These are phyloP conservation scores for human (Homo sapiens) DNA, from an alignment of 2,113 vertebrate genomes.

Conservation along the genomic window GRCh38 chr2:68207001-68207500, in stretches of 20 bases:
- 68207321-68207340: not conserved
- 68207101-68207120: not conserved
- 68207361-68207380: not conserved
- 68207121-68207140: not conserved
- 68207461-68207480: not conserved
- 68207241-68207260: not conserved
- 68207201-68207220: not conserved
- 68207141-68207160: not conserved
- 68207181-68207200: not conserved
- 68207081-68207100: not conserved
- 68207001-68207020: not conserved
- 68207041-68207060: not conserved
- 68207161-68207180: not conserved
- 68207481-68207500: not conserved
- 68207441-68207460: not conserved
- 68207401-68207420: not conserved
- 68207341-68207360: not conserved
- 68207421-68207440: not conserved
- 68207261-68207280: not conserved
- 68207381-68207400: not conserved
- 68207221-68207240: not conserved
- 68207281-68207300: not conserved
- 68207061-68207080: constrained; percentile 25
- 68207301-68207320: not conserved
- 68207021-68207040: not conserved